Evolutionary conservation across 1,140 invertebrate genomes (phyloP), one percentile per base, ranked within the genome.

Genomic region (Matsumurasca onukii): DNA sequence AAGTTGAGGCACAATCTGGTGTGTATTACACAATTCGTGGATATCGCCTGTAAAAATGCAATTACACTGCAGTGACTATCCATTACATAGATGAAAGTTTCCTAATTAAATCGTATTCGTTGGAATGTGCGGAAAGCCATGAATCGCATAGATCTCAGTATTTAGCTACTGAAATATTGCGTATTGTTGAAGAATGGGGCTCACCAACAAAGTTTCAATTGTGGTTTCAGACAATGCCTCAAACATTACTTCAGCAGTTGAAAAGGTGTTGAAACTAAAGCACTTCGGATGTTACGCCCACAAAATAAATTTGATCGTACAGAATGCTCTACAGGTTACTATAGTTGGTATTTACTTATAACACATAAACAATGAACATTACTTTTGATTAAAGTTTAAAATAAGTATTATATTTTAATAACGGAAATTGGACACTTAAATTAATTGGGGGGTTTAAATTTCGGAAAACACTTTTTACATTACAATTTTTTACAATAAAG

Each of bases 201-300:
- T 24, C 39, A 22, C 3, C 29, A 17, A 39, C n/a, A 17, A 64
- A 39, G 22, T 17, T 64, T 3, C 24, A 12, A 22, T 3, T 64
- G 3, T 17, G n/a, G 31, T 22, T 64, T 9, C 29, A 17, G 62
- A 64, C 31, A 64, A 64, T 39, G 29, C 62, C 20, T 27, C 29
- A 17, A 64, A 64, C 31, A 64, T 64, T 5, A 39, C 20, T 9
- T 22, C n/a, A 2, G 31, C 62, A 15, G 24, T 64, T 12, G 25
- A 3, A 34, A 31, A 29, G 3, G 31, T 64, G n/a, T 39, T 64
- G 24, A 64, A 64, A 64, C 39, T 29, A 31, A 64, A 64, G 31
- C 62, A 64, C 30, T 61, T 61, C 27, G 57, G 57, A 13, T 61
- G 57, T 61, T 61, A 61, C 30, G 57, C 57, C 29, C 62, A 64